These are phyloP conservation scores for Drosophila bocqueti DNA, from an alignment of 1,140 invertebrate species.

Conservation along the genomic window DNA sequence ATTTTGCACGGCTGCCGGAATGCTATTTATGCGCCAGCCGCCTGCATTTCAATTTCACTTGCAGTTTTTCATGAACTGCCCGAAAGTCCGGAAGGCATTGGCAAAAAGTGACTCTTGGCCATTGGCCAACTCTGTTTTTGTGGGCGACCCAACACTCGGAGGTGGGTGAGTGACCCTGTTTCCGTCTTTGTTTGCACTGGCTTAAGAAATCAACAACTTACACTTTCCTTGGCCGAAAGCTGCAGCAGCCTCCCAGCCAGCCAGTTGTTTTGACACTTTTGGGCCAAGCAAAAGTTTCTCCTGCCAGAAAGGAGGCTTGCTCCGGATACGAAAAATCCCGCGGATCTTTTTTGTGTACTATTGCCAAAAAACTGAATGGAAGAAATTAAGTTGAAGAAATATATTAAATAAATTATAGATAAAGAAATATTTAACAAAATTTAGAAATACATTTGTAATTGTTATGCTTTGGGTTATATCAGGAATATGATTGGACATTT, in stretches of 20 bases:
- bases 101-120: conserved; percentile 36
- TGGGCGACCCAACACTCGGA: conserved; percentile 5
- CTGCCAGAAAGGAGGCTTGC: conserved; percentile 29
- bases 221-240: conserved; percentile 57
- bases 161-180: conserved; percentile 14
- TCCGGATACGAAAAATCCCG: not conserved
- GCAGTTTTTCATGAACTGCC: conserved; percentile 51
- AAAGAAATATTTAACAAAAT: not conserved
- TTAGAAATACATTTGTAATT: too few relatives aligned
- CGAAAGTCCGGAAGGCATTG: not conserved
- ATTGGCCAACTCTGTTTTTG: conserved; percentile 32
- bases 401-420: not conserved
- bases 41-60: conserved; percentile 73
- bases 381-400: too few relatives aligned
- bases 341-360: not conserved
- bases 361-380: not conserved
- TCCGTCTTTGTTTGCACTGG: conserved; percentile 33
- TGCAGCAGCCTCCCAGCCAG: conserved; percentile 32
- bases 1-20: conserved; percentile 8
- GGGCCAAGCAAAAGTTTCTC: conserved; percentile 56
- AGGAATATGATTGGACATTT: not conserved
- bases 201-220: conserved; percentile 71
- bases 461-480: too few relatives aligned
- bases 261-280: conserved; percentile 81
- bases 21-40: conserved; percentile 67